Conservation (phyloP, 2,888 invertebrate genomes). For the Drosophila planitibia region DNA sequence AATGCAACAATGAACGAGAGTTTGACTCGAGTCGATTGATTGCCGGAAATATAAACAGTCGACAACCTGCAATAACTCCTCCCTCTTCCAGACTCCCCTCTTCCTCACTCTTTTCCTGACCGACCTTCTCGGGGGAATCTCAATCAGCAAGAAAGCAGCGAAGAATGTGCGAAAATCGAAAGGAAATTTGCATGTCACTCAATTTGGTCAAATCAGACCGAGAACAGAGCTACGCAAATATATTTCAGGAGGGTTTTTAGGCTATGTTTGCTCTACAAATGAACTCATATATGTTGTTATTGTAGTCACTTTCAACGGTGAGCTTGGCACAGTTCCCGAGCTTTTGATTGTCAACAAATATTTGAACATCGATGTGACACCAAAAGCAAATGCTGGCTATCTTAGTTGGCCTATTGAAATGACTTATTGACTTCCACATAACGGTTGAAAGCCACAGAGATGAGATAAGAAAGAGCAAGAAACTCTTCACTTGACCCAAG, state of each 20-base stretch:
- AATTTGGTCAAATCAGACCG: slow-evolving; percentile 55
- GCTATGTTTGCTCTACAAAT: slow-evolving; percentile 69
- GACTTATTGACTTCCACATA: slow-evolving; percentile 61
- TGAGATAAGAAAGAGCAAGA: slow-evolving; percentile 64
- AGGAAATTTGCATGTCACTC: slow-evolving; percentile 80
- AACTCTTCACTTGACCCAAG: slow-evolving; percentile 44
- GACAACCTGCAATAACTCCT: slow-evolving; percentile 55
- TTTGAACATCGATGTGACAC: slow-evolving; percentile 69
- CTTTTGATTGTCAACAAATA: slow-evolving; percentile 62
- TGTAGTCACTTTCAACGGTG: slow-evolving; percentile 42
- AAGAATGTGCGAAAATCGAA: slow-evolving; percentile 75
- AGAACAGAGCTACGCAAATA: slow-evolving; percentile 57
- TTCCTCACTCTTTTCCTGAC: slow-evolving; percentile 15
- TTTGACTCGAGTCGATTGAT: slow-evolving; percentile 68
- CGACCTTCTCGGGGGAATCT: slow-evolving; percentile 53
- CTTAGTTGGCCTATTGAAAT: slow-evolving; percentile 38
- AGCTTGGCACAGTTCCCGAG: slow-evolving; percentile 62
- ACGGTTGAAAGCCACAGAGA: slow-evolving; percentile 32
- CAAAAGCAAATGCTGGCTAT: slow-evolving; percentile 24
- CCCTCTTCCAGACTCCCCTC: slow-evolving; percentile 22
- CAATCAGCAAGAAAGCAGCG: slow-evolving; percentile 53
- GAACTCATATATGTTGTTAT: slow-evolving; percentile 38
- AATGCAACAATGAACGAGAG: slow-evolving; percentile 57
- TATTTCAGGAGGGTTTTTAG: slow-evolving; percentile 46
- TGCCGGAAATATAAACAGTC: slow-evolving; percentile 75